phyloP scores from a whole-genome alignment of 1,140 invertebrate genomes.

The Leptinotarsa lineolata region DNA sequence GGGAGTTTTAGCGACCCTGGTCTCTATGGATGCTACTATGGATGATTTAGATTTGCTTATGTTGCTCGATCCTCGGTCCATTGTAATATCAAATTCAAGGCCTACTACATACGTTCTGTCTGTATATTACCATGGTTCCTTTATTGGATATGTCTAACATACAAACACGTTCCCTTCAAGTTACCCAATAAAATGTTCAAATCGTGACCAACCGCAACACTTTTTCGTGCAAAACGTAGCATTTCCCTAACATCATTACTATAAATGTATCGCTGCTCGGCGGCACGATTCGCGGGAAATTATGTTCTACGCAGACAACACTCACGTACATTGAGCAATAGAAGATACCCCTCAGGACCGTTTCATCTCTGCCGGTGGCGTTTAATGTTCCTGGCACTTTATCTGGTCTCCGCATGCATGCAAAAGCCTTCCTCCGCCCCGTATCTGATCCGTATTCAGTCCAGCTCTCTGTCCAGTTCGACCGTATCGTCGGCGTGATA shows the following conservation, averaged over 20 bases:
- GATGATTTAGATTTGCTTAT: no score
- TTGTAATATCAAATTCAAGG: no score
- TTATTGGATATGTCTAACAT: no score
- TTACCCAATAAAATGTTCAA: no score
- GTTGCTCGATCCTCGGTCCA: no score
- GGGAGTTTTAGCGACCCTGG: no score
- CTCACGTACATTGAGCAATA: conserved; percentile 43
- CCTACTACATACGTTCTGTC: no score
- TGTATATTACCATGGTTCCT: no score
- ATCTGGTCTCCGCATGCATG: conserved; percentile 45
- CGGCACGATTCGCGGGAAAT: conserved; percentile 36
- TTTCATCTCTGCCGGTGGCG: conserved; percentile 39
- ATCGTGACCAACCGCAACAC: no score
- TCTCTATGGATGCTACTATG: no score
- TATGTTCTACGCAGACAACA: conserved; percentile 37
- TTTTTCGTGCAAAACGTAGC: no score
- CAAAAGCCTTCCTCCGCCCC: conserved; percentile 40
- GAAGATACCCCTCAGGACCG: conserved; percentile 35
- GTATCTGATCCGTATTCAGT: conserved; percentile 39
- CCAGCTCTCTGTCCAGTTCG: conserved; percentile 25
- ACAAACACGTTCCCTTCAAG: no score
- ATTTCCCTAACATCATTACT: conserved; percentile 7
- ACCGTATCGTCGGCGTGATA: conserved; percentile 44
- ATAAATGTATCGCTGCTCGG: conserved; percentile 18
- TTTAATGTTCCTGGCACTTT: conserved; percentile 35